Conservation (phyloP, 2,113 vertebrate genomes). For the Ondatra zibethicus region DNA sequence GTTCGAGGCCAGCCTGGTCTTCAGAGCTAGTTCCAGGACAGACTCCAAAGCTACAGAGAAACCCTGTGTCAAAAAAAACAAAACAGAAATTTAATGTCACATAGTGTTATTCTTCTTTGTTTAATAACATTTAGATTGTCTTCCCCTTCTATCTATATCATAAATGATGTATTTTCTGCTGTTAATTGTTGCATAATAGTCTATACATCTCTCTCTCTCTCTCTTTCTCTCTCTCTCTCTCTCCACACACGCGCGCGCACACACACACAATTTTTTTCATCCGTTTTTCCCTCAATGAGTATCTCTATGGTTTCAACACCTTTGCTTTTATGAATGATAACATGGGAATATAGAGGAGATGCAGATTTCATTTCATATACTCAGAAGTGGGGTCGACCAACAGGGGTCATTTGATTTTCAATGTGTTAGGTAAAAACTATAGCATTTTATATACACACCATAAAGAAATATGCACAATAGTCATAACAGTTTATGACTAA, state of each 20-base stretch:
- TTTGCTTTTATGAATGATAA: neutral
- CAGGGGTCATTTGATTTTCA: neutral
- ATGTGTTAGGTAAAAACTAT: neutral
- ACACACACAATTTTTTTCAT: too few relatives aligned
- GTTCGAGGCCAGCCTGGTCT: too few relatives aligned
- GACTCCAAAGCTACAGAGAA: too few relatives aligned
- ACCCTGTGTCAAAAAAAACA: too few relatives aligned
- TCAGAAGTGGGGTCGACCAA: neutral
- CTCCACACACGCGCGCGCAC: too few relatives aligned
- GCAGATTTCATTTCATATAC: neutral
- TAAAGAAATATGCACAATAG: neutral
- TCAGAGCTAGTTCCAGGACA: too few relatives aligned
- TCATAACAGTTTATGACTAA: neutral
- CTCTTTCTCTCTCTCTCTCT: neutral
- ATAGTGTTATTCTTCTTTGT: neutral
- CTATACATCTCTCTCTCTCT: neutral
- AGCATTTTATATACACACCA: neutral
- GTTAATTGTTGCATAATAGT: neutral
- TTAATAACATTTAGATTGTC: neutral
- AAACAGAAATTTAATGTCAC: too few relatives aligned
- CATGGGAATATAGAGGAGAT: neutral
- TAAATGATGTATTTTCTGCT: neutral
- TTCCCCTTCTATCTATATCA: neutral
- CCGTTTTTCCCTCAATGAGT: neutral
- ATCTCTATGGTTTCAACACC: neutral